A percentile compares a stretch with the other conserved stretches of the same genome.
Evolutionary conservation across 2,888 invertebrate species (phyloP).

Genomic region (Lasioglossum marginatum): DNA sequence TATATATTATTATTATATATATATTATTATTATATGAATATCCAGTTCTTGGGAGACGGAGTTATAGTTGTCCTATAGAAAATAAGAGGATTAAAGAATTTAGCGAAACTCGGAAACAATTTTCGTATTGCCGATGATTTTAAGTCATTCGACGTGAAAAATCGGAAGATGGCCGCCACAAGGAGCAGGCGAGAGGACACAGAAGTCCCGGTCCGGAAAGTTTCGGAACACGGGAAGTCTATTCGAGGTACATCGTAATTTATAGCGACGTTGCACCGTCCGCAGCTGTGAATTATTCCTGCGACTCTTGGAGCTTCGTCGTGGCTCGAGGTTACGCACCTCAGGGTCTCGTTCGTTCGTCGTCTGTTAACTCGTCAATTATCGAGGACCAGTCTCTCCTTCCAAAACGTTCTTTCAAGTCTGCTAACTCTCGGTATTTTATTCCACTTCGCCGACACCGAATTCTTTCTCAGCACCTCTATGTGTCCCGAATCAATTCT

Average conservation of each 20-base stretch:
- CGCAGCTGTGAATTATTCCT: constrained; percentile 49
- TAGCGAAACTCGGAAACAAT: background rate
- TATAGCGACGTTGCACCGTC: constrained; percentile 46
- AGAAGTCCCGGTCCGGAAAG: constrained; percentile 8
- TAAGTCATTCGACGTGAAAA: constrained; percentile 25
- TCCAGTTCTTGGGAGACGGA: no score
- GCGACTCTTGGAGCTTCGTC: constrained; percentile 24
- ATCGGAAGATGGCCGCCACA: constrained; percentile 26
- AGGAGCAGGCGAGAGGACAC: constrained; percentile 8
- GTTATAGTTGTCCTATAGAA: no score
- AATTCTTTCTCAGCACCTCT: background rate
- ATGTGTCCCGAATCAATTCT: background rate
- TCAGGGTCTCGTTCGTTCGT: background rate
- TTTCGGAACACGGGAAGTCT: constrained; percentile 51
- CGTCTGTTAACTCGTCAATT: constrained; percentile 39
- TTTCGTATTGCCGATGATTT: background rate
- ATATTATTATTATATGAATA: no score
- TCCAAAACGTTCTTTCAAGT: background rate
- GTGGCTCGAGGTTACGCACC: constrained; percentile 17
- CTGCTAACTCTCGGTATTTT: background rate
- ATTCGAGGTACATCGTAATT: constrained; percentile 58
- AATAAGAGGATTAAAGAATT: no score
- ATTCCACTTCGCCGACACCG: background rate
- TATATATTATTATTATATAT: no score
- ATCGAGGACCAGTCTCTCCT: background rate